A percentile compares a stretch with the other conserved stretches of the same genome.
Conservation (phyloP, 1,140 invertebrate genomes). For the Zaprionus inermis region DNA sequence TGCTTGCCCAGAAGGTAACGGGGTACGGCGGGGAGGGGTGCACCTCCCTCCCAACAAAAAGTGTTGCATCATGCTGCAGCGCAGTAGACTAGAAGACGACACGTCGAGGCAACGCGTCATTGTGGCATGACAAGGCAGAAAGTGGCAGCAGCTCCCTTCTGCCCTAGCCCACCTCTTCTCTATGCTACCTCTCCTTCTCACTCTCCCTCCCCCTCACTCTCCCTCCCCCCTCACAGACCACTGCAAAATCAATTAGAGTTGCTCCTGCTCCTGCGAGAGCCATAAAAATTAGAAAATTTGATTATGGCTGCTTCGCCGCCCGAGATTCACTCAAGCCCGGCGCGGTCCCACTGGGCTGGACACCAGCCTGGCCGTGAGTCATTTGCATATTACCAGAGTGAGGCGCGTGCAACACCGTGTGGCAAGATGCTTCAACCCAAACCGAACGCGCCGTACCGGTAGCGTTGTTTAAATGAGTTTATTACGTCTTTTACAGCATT, state of each 20-base stretch:
- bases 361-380: conserved; percentile 28
- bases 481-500: conserved; percentile 81
- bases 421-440: conserved; percentile 64
- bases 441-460: conserved; percentile 15
- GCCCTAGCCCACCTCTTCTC: background rate
- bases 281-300: conserved; percentile 84
- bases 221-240: conserved; percentile 28
- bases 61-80: conserved; percentile 71
- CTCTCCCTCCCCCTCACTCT: background rate
- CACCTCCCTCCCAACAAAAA: conserved; percentile 34
- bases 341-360: conserved; percentile 28
- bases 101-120: conserved; percentile 54
- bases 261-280: conserved; percentile 62
- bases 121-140: conserved; percentile 62
- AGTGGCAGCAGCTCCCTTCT: background rate
- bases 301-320: conserved; percentile 67
- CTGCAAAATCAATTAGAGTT: conserved; percentile 76
- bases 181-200: conserved; percentile 5
- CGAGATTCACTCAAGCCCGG: conserved; percentile 66
- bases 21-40: conserved; percentile 34
- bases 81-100: conserved; percentile 79
- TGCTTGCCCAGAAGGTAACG: conserved; percentile 47
- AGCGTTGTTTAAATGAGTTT: conserved; percentile 81
- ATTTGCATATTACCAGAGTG: conserved; percentile 77
- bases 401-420: conserved; percentile 34